Evolutionary conservation across 2,113 vertebrate genomes (phyloP), one percentile per base, ranked within the genome.

Genomic region (Eubucco bourcierii): DNA sequence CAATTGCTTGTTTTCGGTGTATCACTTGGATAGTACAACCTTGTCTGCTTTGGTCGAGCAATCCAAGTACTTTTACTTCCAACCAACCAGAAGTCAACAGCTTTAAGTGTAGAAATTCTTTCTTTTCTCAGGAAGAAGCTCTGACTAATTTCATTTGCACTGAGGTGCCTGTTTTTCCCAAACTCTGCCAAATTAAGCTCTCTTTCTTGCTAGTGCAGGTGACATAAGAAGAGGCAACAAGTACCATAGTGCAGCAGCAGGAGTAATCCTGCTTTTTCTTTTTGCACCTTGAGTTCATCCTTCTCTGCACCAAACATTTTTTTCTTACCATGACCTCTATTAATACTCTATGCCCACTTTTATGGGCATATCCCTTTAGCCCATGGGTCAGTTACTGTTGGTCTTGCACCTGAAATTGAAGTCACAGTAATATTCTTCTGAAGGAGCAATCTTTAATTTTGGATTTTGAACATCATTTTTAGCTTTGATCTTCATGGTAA

Each of bases 401-500:
- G 5, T 72, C 12, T 44, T 70, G 12, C 6, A n/a, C 23, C 20
- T 77, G 14, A 39, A 15, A 50, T 2, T 67, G 2, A 2, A 75
- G 20, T 33, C 29, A 44, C 6, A 29, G 4, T 61, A 53, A 21
- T 73, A 9, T 67, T 71, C 55, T n/a, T 2, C 9, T 67, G 56
- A 6, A 39, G 14, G 4, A 65, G 11, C 61, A 17, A 50, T 70
- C 44, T 64, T 56, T 66, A 37, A 65, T 76, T 79, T 80, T 2
- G 3, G 31, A n/a, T 5, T 65, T 75, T 10, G 11, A 10, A 64
- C 12, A 78, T 3, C 7, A 25, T 52, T 56, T 82, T 60, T 79
- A 61, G 4, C 33, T 80, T 86, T 77, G 7, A 52, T 80, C 24
- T 66, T 63, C 0, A 0, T 41, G 6, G 4, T 44, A 59, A 59